Conservation (phyloP, 2,113 vertebrate species). For the Chaetura pelagica region DNA sequence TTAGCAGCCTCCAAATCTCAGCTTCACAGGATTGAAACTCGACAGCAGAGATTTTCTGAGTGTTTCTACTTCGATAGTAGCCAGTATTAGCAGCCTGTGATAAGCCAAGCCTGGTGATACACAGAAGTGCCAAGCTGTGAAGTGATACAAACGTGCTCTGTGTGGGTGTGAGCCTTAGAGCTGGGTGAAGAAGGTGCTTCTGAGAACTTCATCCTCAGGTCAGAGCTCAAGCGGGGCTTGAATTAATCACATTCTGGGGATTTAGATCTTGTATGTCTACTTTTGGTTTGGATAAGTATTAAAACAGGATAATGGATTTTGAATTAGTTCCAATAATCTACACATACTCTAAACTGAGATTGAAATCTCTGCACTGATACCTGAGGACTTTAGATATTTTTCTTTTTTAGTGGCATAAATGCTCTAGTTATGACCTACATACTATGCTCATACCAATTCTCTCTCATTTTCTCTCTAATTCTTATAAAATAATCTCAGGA, state of each 20-base stretch:
- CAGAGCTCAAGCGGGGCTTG: not conserved
- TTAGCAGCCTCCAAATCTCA: not conserved
- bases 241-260: not conserved
- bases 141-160: not conserved
- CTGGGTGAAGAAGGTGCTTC: not conserved
- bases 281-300: not conserved
- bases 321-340: not conserved
- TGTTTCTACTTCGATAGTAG: not conserved
- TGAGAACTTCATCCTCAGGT: not conserved
- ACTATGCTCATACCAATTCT: not conserved
- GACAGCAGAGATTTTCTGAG: not conserved
- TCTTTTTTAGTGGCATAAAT: not conserved
- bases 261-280: not conserved
- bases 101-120: not conserved
- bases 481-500: not conserved
- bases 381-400: not conserved
- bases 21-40: not conserved
- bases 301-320: not conserved
- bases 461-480: not conserved
- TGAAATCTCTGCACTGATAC: not conserved
- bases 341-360: not conserved
- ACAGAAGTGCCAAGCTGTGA: not conserved
- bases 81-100: not conserved
- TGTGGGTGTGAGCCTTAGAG: no score
- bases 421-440: conserved; percentile 9